These are phyloP conservation scores for Zelostemma sp. DNA, from an alignment of 1,140 invertebrate species.

Conservation along the genomic window DNA sequence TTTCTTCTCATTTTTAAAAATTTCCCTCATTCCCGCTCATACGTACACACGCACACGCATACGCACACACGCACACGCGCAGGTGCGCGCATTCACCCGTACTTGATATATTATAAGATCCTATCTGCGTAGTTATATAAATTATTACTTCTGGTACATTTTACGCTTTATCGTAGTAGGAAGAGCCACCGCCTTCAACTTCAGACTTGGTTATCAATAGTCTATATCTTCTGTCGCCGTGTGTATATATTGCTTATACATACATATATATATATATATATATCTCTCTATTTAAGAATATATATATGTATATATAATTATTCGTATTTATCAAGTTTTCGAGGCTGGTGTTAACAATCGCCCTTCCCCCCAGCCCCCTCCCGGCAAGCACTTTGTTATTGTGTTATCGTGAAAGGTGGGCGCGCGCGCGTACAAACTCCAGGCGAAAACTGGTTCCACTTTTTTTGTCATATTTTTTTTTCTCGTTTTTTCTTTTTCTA, in stretches of 20 bases:
- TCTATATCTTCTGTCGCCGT: conserved; percentile 25
- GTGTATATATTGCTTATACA: conserved; percentile 22
- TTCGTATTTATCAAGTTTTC: conserved; percentile 26
- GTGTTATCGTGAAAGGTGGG: conserved; percentile 15
- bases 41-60: conserved; percentile 4
- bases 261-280: conserved; percentile 46
- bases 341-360: conserved; percentile 37
- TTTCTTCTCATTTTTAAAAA: conserved; percentile 17
- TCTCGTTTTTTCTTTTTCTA: conserved; percentile 52
- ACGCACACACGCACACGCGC: conserved; percentile 8
- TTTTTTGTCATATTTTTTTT: conserved; percentile 40
- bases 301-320: conserved; percentile 28
- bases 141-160: conserved; percentile 53
- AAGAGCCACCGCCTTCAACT: conserved; percentile 41
- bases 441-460: neutral
- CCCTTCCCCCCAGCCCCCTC: too few species aligned
- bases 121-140: conserved; percentile 53
- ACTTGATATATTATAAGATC: conserved; percentile 37
- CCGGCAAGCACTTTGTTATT: conserved; percentile 38
- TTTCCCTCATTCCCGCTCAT: conserved; percentile 10
- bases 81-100: conserved; percentile 1
- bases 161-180: conserved; percentile 50
- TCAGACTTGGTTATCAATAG: conserved; percentile 53
- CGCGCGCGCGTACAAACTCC: conserved; percentile 4
- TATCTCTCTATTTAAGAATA: too few species aligned